phyloP scores from a whole-genome alignment of 2,888 invertebrate genomes.

The Eristalinus sepulchralis region DNA sequence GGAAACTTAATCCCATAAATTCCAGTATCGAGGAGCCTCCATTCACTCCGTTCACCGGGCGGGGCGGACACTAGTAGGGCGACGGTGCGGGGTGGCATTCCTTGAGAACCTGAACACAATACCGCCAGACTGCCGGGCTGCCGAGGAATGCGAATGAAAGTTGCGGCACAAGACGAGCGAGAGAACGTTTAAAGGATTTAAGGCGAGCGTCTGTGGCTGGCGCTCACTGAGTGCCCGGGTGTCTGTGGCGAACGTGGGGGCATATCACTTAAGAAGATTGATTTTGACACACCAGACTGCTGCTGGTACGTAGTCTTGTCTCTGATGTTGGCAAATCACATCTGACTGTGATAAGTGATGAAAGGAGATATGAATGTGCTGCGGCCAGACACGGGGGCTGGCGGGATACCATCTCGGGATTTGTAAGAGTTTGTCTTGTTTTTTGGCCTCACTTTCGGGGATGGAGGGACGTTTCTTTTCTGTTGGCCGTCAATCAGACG shows the following conservation, averaged over 20 bases:
- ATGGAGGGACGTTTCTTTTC: too few species aligned
- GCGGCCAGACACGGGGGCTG: too few species aligned
- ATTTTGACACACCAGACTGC: neutral
- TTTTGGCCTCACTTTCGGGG: too few species aligned
- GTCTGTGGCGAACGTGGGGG: neutral
- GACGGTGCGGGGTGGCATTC: neutral
- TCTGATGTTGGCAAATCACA: neutral
- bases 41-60: neutral
- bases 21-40: neutral
- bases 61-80: neutral
- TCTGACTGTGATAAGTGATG: neutral
- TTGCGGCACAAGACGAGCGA: neutral
- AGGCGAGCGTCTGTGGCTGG: neutral
- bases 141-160: neutral
- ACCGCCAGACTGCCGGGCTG: neutral
- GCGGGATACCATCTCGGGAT: too few species aligned
- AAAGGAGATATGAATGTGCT: too few species aligned
- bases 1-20: constrained; percentile 10
- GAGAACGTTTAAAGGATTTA: neutral
- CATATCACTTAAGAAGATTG: neutral
- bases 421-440: too few species aligned
- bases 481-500: too few species aligned
- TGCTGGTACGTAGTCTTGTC: neutral
- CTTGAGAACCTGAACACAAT: neutral
- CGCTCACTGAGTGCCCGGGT: too few species aligned